Base-by-base conservation (phyloP, 92 coral and sea anemone genomes). In the Epizoanthus scotinus region DNA sequence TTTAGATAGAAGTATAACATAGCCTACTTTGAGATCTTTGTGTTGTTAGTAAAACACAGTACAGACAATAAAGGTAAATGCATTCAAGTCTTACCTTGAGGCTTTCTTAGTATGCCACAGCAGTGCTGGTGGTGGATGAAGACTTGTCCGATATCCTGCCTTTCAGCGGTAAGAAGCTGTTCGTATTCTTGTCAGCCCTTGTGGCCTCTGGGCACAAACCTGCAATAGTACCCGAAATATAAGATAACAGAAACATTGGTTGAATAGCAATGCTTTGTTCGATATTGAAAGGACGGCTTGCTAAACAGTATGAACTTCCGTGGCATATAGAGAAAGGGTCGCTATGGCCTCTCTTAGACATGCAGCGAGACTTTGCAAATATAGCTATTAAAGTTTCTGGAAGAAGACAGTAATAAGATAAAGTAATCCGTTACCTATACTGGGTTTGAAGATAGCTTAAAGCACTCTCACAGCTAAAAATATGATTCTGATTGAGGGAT, bases 231-330 rank as follows among this genome's bases (percentile, higher is more conserved):
- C 18, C 70, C 20, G 47, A 64, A 29, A 64, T 64, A 20, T 15
- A 13, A 47, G 70, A 31, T 64, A 64, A 13, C 70, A 64, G 70
- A 64, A 64, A 29, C 70, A 64, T 40, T 27, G 42, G 18, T 27
- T 13, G 69, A 64, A 64, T 64, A 38, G 69, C 44, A 20, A 28
- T 9, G 69, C 44, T 64, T 64, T 64, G 47, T 64, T 64, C 29
- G 44, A 27, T 64, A 64, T 38, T 13, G 69, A 64, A 64, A 64
- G 69, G 28, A 64, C 70, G 28, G 70, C 44, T 64, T 64, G 70
- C 19, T 7, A 64, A 64, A 64, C 70, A 64, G 70, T 29, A 22
- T 64, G 70, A 64, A 26, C 70, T 64, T 64, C 70, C 70, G 70
- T 64, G 70, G 70, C 44, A 25, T 27, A 26, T 10, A 64, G n/a